Base-by-base conservation (phyloP, 2,113 vertebrate genomes). In the Albula glossodonta region DNA sequence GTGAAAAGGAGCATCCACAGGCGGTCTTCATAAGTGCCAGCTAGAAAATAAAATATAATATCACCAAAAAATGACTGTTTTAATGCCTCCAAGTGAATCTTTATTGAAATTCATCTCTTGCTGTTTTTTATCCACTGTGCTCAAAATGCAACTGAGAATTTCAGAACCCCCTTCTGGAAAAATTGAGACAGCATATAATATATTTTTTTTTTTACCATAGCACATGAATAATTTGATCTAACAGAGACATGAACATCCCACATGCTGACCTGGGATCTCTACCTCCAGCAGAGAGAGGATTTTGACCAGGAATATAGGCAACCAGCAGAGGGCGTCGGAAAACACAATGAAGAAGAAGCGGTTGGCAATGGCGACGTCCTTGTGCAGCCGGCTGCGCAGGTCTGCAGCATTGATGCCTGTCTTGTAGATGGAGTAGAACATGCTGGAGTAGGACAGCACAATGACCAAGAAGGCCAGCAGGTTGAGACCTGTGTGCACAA, bases 281-380 rank as follows among this genome's bases (percentile, higher is more conserved):
- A 93, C 86, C 70, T 90, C 85, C 85, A 94, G 90, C 83, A 91
- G 87, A 49, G 84, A 91, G 8, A 93, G 82, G 13, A 92, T 90
- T 92, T 94, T 85, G 83, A 87, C 86, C 12, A 94, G 87, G 90
- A 94, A 93, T 49, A 91, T 87, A 31, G 78, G 22, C 87, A 94
- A 94, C 96, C 97, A 98, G 93, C 95, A 97, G 95, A 95, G 96
- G 95, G 96, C 95, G 92, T 95, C 92, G 92, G 93, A 96, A 94
- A 94, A 94, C 93, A 93, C 87, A 81, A 89, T 92, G 89, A 92
- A 92, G 88, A 94, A 94, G 89, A 95, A 95, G 82, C 94, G 83
- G 81, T 93, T 96, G 86, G 94, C 94, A 80, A 96, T 88, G 0
- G 92, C 93, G 82, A 94, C 94, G 15, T 96, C 95, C 85, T 89